Base-by-base conservation (phyloP, 2,797 vertebrate species). In the Urosaurus nigricauda region DNA sequence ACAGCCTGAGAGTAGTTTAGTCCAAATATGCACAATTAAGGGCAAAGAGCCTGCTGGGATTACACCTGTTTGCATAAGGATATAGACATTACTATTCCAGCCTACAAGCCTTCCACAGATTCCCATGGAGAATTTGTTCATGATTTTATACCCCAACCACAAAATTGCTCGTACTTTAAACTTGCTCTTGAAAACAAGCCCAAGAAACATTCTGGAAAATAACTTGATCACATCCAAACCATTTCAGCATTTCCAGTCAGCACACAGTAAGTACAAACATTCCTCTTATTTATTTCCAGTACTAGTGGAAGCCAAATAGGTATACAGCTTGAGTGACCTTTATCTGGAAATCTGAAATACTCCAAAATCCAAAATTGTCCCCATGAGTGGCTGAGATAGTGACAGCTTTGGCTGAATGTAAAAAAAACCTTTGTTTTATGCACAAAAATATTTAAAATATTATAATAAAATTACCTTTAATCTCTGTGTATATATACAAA, bases 61-160 rank as follows among this genome's bases (percentile, higher is more conserved):
- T 93, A 89, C 88, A 94, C 92, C 88, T 94, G 87, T 89, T 93
- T 91, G 73, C 87, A 90, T n/a, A 88, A 83, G 89, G 78, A 84
- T 92, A 94, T 81, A 91, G 87, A 85, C 77, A 16, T 93, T 94
- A 90, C 79, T 93, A 94, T 93, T 83, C 83, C 88, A 89, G 84
- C 29, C 83, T 40, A 90, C 24, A 53, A 32, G 32, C 86, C 92
- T 47, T 90, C 79, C 85, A 88, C 87, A 92, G 40, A 80, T 86
- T 92, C 29, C 86, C 84, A 63, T 0, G 60, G 85, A 94, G 79
- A 92, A 92, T 90, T 92, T 87, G 47, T 73, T 93, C 83, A 74
- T 43, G 35, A 79, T 91, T 94, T 95, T 88, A 91, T 92, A 85
- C 68, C 70, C 87, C 90, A 88, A 88, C 90, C 88, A 90, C 93